phyloP scores from a whole-genome alignment of 2,797 vertebrate genomes.

The Halcyon smyrnensis region DNA sequence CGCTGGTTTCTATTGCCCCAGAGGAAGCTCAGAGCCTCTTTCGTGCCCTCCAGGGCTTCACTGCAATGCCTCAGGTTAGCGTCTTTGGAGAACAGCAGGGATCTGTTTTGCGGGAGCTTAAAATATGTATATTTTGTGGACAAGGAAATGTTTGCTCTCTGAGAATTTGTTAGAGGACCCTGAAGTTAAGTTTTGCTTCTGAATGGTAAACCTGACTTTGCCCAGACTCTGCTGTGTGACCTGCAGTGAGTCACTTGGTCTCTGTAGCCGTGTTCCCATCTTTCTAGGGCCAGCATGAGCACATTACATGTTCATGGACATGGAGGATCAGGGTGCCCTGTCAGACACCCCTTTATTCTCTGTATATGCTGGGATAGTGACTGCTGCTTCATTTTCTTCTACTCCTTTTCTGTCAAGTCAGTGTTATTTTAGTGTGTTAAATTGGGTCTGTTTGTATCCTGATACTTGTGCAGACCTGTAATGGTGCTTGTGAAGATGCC shows the following conservation, averaged over 20 bases:
- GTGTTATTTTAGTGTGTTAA: neutral
- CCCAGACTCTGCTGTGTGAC: neutral
- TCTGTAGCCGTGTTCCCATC: neutral
- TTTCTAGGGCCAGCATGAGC: neutral
- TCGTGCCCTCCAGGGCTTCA: constrained; percentile 86
- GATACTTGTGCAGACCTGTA: fast-evolving
- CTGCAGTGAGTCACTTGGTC: neutral
- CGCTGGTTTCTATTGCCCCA: constrained; percentile 88
- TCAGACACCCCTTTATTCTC: neutral
- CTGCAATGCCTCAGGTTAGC: constrained; percentile 87
- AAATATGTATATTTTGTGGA: neutral
- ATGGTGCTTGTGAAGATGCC: neutral
- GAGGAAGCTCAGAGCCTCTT: constrained; percentile 86
- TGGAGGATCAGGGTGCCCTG: neutral
- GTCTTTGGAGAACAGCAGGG: too few species aligned
- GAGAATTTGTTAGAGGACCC: too few species aligned
- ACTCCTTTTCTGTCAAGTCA: neutral
- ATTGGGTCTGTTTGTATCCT: neutral
- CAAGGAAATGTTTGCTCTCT: neutral
- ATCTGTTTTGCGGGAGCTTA: neutral
- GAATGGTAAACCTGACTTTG: neutral
- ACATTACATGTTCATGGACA: neutral
- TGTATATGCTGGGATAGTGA: neutral
- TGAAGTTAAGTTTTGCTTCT: neutral
- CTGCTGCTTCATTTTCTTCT: neutral